Percentiles rank a stretch among this genome's conserved stretches.
Evolutionary conservation across 2,113 vertebrate species (phyloP).

Genomic region (Aphelocoma coerulescens): DNA sequence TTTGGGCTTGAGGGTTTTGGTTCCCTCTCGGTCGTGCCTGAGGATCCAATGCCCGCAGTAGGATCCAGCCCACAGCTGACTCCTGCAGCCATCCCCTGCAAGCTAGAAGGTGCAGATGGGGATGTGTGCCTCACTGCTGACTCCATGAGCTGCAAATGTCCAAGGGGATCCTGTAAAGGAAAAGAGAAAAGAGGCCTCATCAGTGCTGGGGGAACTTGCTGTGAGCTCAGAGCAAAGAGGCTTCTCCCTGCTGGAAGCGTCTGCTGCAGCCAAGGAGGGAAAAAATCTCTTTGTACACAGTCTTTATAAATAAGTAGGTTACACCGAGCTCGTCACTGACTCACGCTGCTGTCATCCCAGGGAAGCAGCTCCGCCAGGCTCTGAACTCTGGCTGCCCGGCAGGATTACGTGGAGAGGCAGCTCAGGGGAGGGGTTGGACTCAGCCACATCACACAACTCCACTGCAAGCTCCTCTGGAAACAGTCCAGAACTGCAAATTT

Average conservation of each 20-base stretch:
- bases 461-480: neutral
- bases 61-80: neutral
- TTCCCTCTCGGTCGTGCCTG: accelerated
- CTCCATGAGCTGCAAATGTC: neutral
- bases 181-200: neutral
- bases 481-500: neutral
- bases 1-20: neutral
- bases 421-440: neutral
- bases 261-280: neutral
- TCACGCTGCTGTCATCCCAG: neutral
- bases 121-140: accelerated
- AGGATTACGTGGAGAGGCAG: neutral
- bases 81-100: neutral
- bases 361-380: neutral
- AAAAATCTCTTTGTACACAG: neutral
- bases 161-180: neutral
- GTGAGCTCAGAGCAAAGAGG: neutral
- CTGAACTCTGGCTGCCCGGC: neutral
- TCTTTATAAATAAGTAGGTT: conserved; percentile 17
- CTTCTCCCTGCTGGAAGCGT: neutral
- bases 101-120: neutral
- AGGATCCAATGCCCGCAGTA: accelerated
- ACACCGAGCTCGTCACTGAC: neutral
- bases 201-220: accelerated
- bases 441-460: neutral